These are phyloP conservation scores for Lymantria dispar DNA, from an alignment of 2,888 invertebrate species.

Conservation along the genomic window DNA sequence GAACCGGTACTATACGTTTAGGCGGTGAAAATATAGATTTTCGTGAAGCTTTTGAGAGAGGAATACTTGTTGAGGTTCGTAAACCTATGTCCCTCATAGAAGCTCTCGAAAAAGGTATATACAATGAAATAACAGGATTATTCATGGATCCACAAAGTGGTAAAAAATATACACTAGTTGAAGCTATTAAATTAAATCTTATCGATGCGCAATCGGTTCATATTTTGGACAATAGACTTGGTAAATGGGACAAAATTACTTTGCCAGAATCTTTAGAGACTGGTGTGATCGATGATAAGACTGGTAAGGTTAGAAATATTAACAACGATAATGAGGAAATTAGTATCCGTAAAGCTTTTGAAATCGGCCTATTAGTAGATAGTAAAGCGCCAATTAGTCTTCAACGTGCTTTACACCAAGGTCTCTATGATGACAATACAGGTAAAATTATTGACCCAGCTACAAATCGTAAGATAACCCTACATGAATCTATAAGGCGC, in stretches of 20 bases:
- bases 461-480: conserved; percentile 89
- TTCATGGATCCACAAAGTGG: conserved; percentile 93
- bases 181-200: conserved; percentile 91
- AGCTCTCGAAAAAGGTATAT: conserved; percentile 90
- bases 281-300: conserved; percentile 88
- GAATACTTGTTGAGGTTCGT: conserved; percentile 90
- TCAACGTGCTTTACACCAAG: conserved; percentile 93
- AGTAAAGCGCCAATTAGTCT: conserved; percentile 91
- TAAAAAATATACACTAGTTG: conserved; percentile 88
- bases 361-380: conserved; percentile 90
- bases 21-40: conserved; percentile 87
- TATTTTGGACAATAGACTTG: conserved; percentile 89
- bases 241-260: conserved; percentile 89
- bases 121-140: conserved; percentile 88
- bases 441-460: conserved; percentile 92
- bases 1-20: conserved; percentile 86
- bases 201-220: conserved; percentile 93
- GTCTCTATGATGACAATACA: conserved; percentile 90
- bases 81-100: conserved; percentile 92
- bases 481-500: conserved; percentile 92
- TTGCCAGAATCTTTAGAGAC: conserved; percentile 89
- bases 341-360: conserved; percentile 89
- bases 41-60: conserved; percentile 92
- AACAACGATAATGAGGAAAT: conserved; percentile 85
- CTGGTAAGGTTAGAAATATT: conserved; percentile 87